A percentile compares a stretch with the other conserved stretches of the same genome.
phyloP scores from a whole-genome alignment of 2,113 vertebrate species.

The Leptobrachium ailaonicum region DNA sequence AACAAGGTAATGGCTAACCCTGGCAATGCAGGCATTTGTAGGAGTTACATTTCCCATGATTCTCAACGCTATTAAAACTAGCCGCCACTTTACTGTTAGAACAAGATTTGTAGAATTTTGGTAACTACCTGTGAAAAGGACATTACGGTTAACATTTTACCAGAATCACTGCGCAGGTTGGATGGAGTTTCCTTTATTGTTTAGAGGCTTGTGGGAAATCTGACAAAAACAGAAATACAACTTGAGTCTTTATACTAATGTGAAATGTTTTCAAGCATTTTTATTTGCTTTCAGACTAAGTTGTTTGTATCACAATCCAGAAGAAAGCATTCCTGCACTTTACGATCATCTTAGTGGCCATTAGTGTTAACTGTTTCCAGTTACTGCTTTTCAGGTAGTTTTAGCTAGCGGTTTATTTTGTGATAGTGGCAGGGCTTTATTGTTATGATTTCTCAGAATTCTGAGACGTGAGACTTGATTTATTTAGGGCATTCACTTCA shows the following conservation, averaged over 20 bases:
- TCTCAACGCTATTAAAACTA: too few relatives aligned
- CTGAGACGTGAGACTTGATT: too few relatives aligned
- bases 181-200: neutral
- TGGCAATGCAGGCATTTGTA: too few relatives aligned
- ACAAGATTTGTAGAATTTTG: neutral
- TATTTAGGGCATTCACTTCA: too few relatives aligned
- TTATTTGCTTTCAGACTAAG: neutral
- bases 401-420: constrained; percentile 6
- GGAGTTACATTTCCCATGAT: too few relatives aligned
- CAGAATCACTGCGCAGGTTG: neutral
- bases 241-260: neutral
- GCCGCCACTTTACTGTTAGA: neutral
- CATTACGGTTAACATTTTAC: neutral
- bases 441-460: constrained; percentile 8
- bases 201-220: neutral
- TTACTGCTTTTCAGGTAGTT: constrained; percentile 12
- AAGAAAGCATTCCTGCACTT: neutral
- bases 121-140: neutral
- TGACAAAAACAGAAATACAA: neutral
- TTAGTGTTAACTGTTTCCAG: constrained; percentile 4
- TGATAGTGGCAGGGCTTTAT: neutral
- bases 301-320: constrained; percentile 1
- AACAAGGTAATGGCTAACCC: too few relatives aligned
- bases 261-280: too few relatives aligned
- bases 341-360: neutral